Base-by-base conservation (phyloP, 2,113 vertebrate species). In the Piprites chloris region DNA sequence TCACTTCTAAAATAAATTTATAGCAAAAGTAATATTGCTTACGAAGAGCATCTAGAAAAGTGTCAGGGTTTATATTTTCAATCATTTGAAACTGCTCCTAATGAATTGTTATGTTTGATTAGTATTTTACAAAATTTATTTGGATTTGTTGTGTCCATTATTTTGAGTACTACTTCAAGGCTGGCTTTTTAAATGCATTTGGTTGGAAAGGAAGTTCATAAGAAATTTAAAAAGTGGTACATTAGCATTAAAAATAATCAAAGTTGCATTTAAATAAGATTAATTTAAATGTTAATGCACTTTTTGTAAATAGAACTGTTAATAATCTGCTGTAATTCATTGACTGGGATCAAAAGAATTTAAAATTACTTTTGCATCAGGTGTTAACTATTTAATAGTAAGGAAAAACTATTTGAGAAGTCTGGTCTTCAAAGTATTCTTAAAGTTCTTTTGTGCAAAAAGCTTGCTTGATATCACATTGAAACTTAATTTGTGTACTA, bases 271-370 rank as follows among this genome's bases (percentile, higher is more conserved):
- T 97, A 93, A 86, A 71, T 81, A 66, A 81, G 22, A 53, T 91
- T 96, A 97, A 95, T 91, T 95, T 96, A 96, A 90, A 95, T 94
- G 46, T 96, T 95, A 96, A 89, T 76, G 63, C 17, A 76, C 17
- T 95, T 96, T 65, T 74, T 42, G 79, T 61, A 96, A 96, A 84
- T 73, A 95, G 68, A 95, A 93, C 19, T 63, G n/a, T 86, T 86
- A 76, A 52, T 95, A 95, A 94, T 73, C 47, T 93, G 47, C 59
- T 73, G 79, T 35, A 89, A 82, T 75, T 89, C 35, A 67, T 61
- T 93, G 37, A 52, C 44, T 91, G 56, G 22, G 46, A 87, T 91
- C 56, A 87, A 89, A 90, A 92, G 61, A 90, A 35, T 76, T 84
- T 72, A 24, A 93, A 93, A 75, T 85, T 62, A 23, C 41, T 89